Evolutionary conservation across 2,888 invertebrate species (phyloP), one percentile per base, ranked within the genome.

Genomic region (Sinodicranocentrus sp.): DNA sequence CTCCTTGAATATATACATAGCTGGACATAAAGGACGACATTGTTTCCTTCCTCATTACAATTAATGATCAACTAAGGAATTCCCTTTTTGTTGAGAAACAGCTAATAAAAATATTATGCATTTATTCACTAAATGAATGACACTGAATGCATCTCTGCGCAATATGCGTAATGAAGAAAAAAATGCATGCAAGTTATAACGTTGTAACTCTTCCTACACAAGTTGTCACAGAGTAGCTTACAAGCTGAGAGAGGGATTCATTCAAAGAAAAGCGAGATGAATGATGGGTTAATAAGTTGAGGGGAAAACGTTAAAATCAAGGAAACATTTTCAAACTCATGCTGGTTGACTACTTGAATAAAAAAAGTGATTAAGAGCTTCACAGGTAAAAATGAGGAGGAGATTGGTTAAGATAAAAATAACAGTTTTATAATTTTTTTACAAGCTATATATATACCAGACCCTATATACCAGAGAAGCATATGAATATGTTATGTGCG

Each of bases 201-300:
- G 19, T 52, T n/a, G 52, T 17, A 52, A 48, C 26, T 44, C 44
- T 68, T 68, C 44, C 44, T 48, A 25, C 44, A 23, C 68, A 44
- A 68, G 48, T n/a, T 33, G 10, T 6, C 33, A 33, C 33, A 3
- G 10, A 33, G 33, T 33, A 33, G 33, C 33, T n/a, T n/a, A n/a
- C 33, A 33, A 33, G 33, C 33, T 10, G n/a, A n/a, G n/a, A n/a
- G n/a, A n/a, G n/a, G n/a, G n/a, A n/a, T n/a, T n/a, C n/a, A n/a
- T 33, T 33, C 33, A 33, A 33, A 33, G 10, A 3, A 10, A 33
- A 10, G 33, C 28, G 63, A 17, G 61, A 73, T 73, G 63, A 73
- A 48, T 73, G 48, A 73, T 73, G 73, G 48, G 28, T 73, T 23
- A 57, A 59, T 72, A 72, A 33, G 71, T 71, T 54, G 54, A n/a